Conservation (phyloP, 1,140 invertebrate genomes). For the Saccostrea echinata region DNA sequence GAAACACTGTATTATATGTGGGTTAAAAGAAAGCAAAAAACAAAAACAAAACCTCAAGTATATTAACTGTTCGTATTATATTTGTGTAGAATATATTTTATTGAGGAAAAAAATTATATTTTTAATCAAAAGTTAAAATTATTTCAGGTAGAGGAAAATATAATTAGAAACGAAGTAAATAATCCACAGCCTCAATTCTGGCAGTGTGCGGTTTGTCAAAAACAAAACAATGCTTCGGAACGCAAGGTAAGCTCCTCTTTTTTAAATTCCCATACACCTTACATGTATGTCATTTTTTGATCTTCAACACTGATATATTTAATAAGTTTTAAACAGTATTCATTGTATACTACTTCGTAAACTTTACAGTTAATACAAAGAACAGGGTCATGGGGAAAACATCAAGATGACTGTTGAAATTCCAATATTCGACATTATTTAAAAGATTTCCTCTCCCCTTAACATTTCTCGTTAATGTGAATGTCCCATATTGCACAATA, state of each 20-base stretch:
- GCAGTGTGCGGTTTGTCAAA: constrained; percentile 18
- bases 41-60: too few relatives aligned
- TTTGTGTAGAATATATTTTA: too few relatives aligned
- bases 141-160: neutral
- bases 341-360: neutral
- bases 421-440: neutral
- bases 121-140: too few relatives aligned
- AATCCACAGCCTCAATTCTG: neutral
- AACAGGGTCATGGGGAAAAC: neutral
- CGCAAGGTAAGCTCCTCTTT: neutral
- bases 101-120: too few relatives aligned
- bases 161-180: neutral
- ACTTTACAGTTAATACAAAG: neutral
- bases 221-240: neutral
- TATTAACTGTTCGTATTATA: too few relatives aligned
- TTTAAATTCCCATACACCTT: neutral
- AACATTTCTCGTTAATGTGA: too few relatives aligned
- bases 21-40: too few relatives aligned
- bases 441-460: neutral
- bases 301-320: neutral
- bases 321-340: neutral
- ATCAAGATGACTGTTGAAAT: neutral
- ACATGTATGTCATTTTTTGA: neutral
- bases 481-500: too few relatives aligned
- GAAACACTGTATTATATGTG: too few relatives aligned